These are phyloP conservation scores for Gallinago jamesoni DNA, from an alignment of 2,113 vertebrate genomes.

Conservation along the genomic window DNA sequence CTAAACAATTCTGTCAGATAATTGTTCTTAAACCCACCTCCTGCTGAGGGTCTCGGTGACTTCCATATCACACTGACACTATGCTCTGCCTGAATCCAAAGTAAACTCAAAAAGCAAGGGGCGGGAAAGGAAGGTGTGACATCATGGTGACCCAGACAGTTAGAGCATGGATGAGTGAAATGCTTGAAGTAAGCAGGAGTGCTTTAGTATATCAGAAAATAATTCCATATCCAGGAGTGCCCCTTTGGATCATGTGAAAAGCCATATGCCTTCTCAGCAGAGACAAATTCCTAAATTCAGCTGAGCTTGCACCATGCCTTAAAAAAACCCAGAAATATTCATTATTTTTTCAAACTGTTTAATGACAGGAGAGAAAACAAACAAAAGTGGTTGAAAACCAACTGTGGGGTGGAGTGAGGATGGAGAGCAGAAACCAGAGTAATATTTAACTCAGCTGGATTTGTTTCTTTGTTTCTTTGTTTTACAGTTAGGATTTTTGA, in stretches of 20 bases:
- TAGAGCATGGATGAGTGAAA: neutral
- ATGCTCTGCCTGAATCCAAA: neutral
- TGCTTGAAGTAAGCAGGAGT: neutral
- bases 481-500: neutral
- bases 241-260: neutral
- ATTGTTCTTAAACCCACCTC: slow-evolving; percentile 34
- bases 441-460: neutral
- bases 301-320: neutral
- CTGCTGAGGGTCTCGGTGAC: slow-evolving; percentile 8
- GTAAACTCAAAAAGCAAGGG: neutral
- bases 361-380: neutral
- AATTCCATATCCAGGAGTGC: neutral
- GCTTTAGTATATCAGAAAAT: neutral
- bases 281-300: neutral
- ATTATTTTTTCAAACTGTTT: neutral
- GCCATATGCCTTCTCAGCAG: neutral
- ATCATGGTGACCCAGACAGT: neutral
- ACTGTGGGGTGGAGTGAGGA: neutral
- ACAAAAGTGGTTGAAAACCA: neutral
- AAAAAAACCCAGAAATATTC: neutral
- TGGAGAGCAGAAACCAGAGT: neutral
- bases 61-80: neutral
- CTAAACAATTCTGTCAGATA: slow-evolving; percentile 3
- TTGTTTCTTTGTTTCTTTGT: neutral
- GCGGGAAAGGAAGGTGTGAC: neutral